Base-by-base conservation (phyloP, 2,113 vertebrate genomes). In the Phalacrocorax carbo region DNA sequence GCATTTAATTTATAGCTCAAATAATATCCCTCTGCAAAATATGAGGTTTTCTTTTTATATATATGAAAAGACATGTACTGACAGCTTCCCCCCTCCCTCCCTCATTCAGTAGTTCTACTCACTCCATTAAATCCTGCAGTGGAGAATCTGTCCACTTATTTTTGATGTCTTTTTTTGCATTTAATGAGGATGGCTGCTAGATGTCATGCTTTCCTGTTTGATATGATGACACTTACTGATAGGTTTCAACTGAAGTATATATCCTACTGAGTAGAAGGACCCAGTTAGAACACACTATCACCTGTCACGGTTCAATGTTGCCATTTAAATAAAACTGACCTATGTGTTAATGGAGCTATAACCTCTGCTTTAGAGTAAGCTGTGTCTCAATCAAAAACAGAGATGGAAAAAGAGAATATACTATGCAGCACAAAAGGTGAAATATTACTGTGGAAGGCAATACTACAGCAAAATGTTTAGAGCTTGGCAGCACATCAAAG, bases 281-380 rank as follows among this genome's bases (percentile, higher is more conserved):
- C 10, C 29, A 71, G 61, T 84, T 68, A 55, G 29, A 78, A 3
- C 38, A 75, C 17, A 44, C 25, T 66, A 34, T 57, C 15, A 7
- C 38, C 55, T 94, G 72, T 77, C 75, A 80, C 32, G 57, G 71
- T 54, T 84, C 64, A 51, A 0, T 52, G 29, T 55, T 89, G 18
- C 38, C 30, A 55, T 84, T 96, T 91, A 93, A 91, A 94, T 91
- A 86, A 91, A 84, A 64, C 20, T 91, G 89, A 95, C 94, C 77
- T 60, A 17, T 60, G 57, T 84, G 83, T 89, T 96, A 96, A 93
- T 68, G 61, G 91, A 91, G 65, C 57, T 72, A 29, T 66, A 95
- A 87, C 83, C 77, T 71, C 81, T 89, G 25, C 52, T 92, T 89
- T 64, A 68, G 69, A 64, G 60, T 75, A 93, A 95, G 86, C 73